Base-by-base conservation (phyloP, 2,888 invertebrate genomes). In the Serrognathus titanus region DNA sequence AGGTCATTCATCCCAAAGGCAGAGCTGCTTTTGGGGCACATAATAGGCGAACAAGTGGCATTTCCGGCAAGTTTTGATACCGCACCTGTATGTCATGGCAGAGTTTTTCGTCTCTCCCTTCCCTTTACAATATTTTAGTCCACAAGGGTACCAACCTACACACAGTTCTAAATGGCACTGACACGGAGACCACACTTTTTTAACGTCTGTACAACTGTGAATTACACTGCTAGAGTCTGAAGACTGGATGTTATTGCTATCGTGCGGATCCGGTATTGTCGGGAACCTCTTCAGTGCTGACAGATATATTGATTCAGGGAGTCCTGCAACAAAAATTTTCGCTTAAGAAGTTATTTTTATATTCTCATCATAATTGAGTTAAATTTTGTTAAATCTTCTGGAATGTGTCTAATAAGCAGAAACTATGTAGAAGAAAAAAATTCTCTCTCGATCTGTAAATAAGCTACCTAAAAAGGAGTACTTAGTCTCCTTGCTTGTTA, bases 91-190 rank as follows among this genome's bases (percentile, higher is more conserved):
- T 51, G 83, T 83, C 65, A 83, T 80, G 4, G 64, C 55, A 82
- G 79, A 86, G 74, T 83, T 85, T 64, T 82, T 83, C 13, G 78
- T 74, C 47, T 73, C 74, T 13, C 75, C 77, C 63, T 77, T 77
- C 49, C 79, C 72, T 65, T 93, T 92, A 79, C 97, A 97, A 79
- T 94, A 97, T 74, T 96, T 96, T 43, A 97, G 82, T 16, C 94
- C 94, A 76, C 96, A 97, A 0, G 97, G 96, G 78, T 94, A 97
- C 96, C 96, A 97, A 51, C 94, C 94, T 51, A 96, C 88, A 76
- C 94, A 94, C 61, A 89, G 85, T 81, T 94, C 91, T 66, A 94
- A 81, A 53, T 89, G 89, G 75, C 95, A 95, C 51, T 88, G 84
- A 75, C 95, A 95, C 20, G 92, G 88, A 58, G 85, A 83, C 80